Conservation (phyloP, 1,140 invertebrate species). For the Drosophila ananassae region DNA sequence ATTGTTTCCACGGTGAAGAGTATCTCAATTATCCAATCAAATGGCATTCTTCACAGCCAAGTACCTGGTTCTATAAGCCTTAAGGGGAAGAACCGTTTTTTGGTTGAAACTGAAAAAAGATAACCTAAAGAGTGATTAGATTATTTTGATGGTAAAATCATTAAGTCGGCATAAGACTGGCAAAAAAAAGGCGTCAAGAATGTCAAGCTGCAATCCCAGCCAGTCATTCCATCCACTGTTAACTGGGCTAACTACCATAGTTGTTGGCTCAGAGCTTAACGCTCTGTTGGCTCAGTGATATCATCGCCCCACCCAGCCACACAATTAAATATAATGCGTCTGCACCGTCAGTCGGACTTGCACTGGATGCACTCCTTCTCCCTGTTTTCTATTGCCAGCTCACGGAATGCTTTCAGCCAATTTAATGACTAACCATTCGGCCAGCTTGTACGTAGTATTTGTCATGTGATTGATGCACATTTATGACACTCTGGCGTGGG, state of each 20-base stretch:
- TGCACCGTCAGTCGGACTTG: constrained; percentile 36
- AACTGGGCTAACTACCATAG: constrained; percentile 19
- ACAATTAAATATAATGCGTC: constrained; percentile 69
- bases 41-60: constrained; percentile 13
- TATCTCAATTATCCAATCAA: constrained; percentile 24
- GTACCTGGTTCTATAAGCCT: not conserved
- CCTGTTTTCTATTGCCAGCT: constrained; percentile 39
- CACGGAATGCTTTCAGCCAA: constrained; percentile 30
- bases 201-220: constrained; percentile 27
- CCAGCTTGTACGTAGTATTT: constrained; percentile 1
- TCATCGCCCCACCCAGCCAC: constrained; percentile 31
- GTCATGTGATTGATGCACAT: constrained; percentile 64
- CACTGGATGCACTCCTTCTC: constrained; percentile 3
- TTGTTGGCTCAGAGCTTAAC: not conserved
- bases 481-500: constrained; percentile 59
- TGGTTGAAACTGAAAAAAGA: not conserved
- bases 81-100: not conserved
- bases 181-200: not conserved
- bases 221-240: constrained; percentile 23
- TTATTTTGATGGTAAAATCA: not conserved
- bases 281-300: constrained; percentile 13
- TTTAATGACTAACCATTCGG: constrained; percentile 61
- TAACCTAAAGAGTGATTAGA: not conserved
- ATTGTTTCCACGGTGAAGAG: constrained; percentile 2
- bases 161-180: too few species aligned